Evolutionary conservation across 2,797 vertebrate genomes (phyloP).

Genomic region (Etheostoma perlongum): DNA sequence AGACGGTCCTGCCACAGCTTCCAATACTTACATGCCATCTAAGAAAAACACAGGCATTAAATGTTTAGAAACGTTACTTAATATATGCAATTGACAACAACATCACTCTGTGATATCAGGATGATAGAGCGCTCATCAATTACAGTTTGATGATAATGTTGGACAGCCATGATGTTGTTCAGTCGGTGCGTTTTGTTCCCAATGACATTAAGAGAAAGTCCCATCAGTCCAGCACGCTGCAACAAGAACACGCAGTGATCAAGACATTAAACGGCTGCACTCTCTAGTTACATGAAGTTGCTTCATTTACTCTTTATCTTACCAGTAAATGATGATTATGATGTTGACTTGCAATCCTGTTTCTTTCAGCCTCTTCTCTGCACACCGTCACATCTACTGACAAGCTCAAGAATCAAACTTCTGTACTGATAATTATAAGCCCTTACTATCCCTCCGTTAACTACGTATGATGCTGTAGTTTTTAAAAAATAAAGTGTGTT

Average conservation of each 20-base stretch:
- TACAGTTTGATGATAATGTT: slow-evolving; percentile 82
- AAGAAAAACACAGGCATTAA: slow-evolving; percentile 25
- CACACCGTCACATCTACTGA: slow-evolving; percentile 82
- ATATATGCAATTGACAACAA: no score
- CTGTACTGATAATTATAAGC: neutral
- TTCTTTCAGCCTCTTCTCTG: slow-evolving; percentile 70
- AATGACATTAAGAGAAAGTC: slow-evolving; percentile 81
- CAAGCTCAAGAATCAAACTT: slow-evolving; percentile 70
- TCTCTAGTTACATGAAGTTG: neutral
- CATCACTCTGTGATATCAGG: neutral
- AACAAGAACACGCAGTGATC: slow-evolving; percentile 35
- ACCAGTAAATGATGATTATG: slow-evolving; percentile 84
- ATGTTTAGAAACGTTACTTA: neutral
- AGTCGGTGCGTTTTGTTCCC: slow-evolving; percentile 72
- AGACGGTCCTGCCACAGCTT: slow-evolving; percentile 83
- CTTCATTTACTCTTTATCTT: slow-evolving; percentile 59
- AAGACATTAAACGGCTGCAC: neutral
- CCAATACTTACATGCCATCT: slow-evolving; percentile 89
- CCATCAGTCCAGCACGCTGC: slow-evolving; percentile 83
- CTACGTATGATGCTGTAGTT: neutral
- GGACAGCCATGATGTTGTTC: slow-evolving; percentile 84
- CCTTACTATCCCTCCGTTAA: neutral
- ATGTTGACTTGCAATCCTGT: slow-evolving; percentile 80
- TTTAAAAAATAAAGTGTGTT: neutral
- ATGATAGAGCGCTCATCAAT: slow-evolving; percentile 8